These are phyloP conservation scores for Hapalemur alaotrensis DNA, from an alignment of 2,797 vertebrate genomes.

Conservation along the genomic window DNA sequence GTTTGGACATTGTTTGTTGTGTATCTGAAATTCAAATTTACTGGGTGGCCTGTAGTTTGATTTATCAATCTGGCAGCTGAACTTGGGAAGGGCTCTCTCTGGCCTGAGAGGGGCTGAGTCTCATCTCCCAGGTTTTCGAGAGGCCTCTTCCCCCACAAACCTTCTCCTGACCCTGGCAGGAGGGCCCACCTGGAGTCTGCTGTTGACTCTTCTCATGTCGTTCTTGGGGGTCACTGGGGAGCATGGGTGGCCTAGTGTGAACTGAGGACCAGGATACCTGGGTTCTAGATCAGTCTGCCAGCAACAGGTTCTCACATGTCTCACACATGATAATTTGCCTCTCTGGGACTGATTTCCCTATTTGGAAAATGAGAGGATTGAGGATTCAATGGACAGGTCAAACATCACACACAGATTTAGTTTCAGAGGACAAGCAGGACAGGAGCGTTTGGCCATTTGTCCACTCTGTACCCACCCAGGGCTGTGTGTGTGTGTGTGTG, in stretches of 20 bases:
- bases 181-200: neutral
- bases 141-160: neutral
- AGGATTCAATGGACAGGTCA: neutral
- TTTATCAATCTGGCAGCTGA: neutral
- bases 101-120: neutral
- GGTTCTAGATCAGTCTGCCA: neutral
- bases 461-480: neutral
- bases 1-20: neutral
- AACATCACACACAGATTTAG: neutral
- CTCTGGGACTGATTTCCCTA: neutral
- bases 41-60: neutral
- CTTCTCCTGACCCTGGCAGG: neutral
- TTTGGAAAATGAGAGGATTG: neutral
- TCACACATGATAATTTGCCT: neutral
- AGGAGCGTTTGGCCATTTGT: neutral
- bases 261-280: neutral
- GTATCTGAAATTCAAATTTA: conserved; percentile 23
- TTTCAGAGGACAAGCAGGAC: neutral
- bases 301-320: neutral
- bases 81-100: neutral
- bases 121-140: neutral
- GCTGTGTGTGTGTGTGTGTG: neutral
- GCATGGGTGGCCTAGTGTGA: neutral
- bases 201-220: neutral
- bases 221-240: neutral